Evolutionary conservation across 64 coral and sea anemone genomes (phyloP).

Genomic region (Stichodactyla mertensii): DNA sequence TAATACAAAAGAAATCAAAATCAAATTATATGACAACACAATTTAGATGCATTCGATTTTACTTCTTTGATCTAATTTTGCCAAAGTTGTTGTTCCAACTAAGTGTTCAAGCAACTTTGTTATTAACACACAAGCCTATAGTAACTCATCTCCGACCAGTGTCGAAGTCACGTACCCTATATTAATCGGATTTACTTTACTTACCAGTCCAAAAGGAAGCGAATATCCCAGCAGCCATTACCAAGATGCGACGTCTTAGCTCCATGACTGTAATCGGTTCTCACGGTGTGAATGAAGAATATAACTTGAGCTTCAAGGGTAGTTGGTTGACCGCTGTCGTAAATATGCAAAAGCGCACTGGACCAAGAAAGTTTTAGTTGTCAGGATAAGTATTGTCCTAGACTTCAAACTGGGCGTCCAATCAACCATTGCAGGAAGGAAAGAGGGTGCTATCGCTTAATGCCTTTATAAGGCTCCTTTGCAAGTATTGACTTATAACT

Average conservation of each 20-base stretch:
- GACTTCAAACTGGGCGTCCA: background rate
- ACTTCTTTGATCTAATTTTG: background rate
- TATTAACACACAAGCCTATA: background rate
- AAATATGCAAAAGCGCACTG: constrained; percentile 5
- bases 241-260: background rate
- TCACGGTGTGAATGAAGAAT: background rate
- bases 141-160: background rate
- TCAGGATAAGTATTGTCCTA: background rate
- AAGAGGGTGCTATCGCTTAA: background rate
- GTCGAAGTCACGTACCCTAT: background rate
- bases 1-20: background rate
- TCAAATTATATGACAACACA: background rate
- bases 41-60: background rate
- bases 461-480: constrained; percentile 21
- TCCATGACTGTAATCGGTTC: constrained; percentile 1
- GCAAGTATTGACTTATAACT: background rate
- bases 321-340: constrained; percentile 13
- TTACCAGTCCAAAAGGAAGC: constrained; percentile 5
- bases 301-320: background rate
- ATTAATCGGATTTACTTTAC: background rate
- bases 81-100: background rate
- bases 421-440: constrained; percentile 13
- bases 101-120: constrained; percentile 1
- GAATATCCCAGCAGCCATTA: background rate
- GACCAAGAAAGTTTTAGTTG: constrained; percentile 13